Evolutionary conservation across 2,888 invertebrate species (phyloP).

Genomic region (Cheilosia urbana): DNA sequence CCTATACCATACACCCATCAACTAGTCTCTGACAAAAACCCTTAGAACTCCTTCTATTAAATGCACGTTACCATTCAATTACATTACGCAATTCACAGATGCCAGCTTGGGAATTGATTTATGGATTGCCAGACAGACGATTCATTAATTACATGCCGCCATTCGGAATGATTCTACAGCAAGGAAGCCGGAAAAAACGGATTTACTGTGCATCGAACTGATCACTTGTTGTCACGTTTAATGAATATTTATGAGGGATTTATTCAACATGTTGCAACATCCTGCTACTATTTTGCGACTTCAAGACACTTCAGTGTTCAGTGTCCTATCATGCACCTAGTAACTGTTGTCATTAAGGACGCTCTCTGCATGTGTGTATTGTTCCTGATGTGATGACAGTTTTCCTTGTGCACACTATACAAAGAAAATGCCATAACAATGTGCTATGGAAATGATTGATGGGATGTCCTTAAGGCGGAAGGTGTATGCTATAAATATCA

Average conservation of each 20-base stretch:
- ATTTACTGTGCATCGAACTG: slow-evolving; percentile 40
- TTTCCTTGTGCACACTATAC: slow-evolving; percentile 31
- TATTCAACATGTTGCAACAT: slow-evolving; percentile 65
- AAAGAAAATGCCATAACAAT: slow-evolving; percentile 24
- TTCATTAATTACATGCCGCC: slow-evolving; percentile 40
- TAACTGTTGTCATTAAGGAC: slow-evolving; percentile 61
- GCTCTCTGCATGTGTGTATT: slow-evolving; percentile 14
- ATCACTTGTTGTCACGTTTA: slow-evolving; percentile 51
- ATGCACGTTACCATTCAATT: too few species aligned
- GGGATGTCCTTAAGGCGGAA: slow-evolving; percentile 6
- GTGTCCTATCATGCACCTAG: slow-evolving; percentile 52
- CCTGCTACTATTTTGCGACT: slow-evolving; percentile 46
- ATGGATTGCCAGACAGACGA: slow-evolving; percentile 10
- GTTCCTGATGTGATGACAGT: slow-evolving; percentile 41
- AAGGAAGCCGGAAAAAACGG: not conserved
- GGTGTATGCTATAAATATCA: not conserved
- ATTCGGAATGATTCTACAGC: not conserved
- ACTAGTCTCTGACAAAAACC: too few species aligned
- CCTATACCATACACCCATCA: too few species aligned
- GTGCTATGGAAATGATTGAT: slow-evolving; percentile 38
- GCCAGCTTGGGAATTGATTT: slow-evolving; percentile 26
- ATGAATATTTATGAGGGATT: slow-evolving; percentile 72
- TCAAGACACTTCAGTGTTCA: slow-evolving; percentile 30
- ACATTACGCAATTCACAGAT: not conserved
- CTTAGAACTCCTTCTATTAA: too few species aligned